Conservation (phyloP, 2,113 vertebrate genomes). For the Bubalus kerabau region DNA sequence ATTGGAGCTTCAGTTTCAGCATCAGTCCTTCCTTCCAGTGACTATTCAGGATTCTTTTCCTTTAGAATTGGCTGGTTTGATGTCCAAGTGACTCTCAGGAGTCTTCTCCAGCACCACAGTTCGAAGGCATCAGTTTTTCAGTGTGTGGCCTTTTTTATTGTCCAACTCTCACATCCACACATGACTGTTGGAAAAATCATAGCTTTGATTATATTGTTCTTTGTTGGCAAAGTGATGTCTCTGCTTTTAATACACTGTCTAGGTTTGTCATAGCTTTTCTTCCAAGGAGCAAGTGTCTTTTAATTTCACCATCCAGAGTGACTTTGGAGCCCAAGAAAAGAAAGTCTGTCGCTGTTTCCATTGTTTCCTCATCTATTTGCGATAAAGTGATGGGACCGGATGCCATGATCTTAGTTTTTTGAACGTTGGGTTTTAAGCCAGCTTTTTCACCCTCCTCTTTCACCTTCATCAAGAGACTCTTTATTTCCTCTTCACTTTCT, state of each 20-base stretch:
- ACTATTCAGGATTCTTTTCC: background rate
- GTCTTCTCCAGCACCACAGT: background rate
- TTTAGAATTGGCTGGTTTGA: background rate
- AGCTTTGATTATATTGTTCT: background rate
- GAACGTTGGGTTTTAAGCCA: background rate
- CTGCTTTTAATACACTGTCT: background rate
- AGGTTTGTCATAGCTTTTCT: background rate
- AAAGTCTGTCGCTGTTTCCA: background rate
- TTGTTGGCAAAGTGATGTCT: background rate
- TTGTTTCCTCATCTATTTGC: background rate
- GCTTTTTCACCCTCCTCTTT: background rate
- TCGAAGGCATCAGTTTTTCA: background rate
- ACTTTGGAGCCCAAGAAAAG: background rate
- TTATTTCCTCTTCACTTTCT: background rate
- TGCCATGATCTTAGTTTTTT: background rate
- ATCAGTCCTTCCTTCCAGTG: background rate
- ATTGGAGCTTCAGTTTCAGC: background rate
- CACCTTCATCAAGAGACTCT: background rate
- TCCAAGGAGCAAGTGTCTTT: background rate
- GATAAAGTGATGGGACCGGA: background rate
- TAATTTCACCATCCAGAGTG: background rate
- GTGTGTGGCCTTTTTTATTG: background rate
- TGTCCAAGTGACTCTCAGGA: background rate
- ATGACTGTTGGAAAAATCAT: background rate
- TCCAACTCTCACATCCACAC: background rate